Conservation (phyloP, 2,888 invertebrate species). For the Drosophila rellima region DNA sequence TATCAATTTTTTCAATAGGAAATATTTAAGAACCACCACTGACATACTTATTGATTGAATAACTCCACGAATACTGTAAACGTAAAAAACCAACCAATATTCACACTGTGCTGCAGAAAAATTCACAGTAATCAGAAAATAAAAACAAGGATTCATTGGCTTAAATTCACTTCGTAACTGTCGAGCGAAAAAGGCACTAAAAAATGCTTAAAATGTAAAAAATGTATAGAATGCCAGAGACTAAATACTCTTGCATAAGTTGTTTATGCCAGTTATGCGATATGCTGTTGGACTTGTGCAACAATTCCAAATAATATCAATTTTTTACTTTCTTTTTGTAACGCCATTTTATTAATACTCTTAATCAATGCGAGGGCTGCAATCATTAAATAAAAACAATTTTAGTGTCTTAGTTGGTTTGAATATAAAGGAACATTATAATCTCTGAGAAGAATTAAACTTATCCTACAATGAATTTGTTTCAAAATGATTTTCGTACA, state of each 20-base stretch:
- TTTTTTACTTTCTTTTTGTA: neutral
- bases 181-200: constrained; percentile 24
- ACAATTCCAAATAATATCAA: neutral
- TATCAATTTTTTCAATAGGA: neutral
- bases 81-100: constrained; percentile 28
- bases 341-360: too few species aligned
- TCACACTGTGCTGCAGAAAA: constrained; percentile 5
- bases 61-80: neutral
- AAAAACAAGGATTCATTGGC: constrained; percentile 37
- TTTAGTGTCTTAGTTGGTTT: too few species aligned
- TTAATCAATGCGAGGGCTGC: neutral
- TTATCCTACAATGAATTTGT: too few species aligned
- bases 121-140: neutral
- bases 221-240: neutral
- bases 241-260: constrained; percentile 4
- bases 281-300: neutral
- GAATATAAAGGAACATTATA: too few species aligned
- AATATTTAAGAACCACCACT: neutral
- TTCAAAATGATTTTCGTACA: too few species aligned
- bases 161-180: constrained; percentile 62
- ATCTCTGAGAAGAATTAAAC: too few species aligned
- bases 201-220: constrained; percentile 1
- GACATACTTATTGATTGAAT: neutral
- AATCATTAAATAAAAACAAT: too few species aligned
- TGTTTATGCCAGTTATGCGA: constrained; percentile 1